Evolutionary conservation across 2,797 vertebrate genomes (phyloP).

Genomic region (Microhierax caerulescens): DNA sequence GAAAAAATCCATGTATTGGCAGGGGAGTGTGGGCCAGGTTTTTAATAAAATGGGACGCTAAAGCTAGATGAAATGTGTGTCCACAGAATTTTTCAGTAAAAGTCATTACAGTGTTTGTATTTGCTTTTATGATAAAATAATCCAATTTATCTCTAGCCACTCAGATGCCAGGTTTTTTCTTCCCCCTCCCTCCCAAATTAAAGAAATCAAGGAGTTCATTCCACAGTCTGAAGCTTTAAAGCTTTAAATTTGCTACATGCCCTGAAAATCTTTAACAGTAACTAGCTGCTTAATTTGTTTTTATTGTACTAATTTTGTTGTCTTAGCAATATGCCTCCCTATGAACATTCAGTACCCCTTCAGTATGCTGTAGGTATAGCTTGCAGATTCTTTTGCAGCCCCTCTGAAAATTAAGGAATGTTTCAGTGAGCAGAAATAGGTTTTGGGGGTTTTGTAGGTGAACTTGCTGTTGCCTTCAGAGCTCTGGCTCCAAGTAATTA

Average conservation of each 20-base stretch:
- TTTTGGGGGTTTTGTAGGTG: neutral
- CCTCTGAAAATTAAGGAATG: neutral
- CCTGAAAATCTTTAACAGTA: neutral
- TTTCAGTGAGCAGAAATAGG: neutral
- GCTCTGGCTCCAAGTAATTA: neutral
- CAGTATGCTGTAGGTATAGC: neutral
- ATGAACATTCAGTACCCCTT: neutral
- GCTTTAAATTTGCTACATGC: neutral
- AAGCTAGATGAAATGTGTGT: neutral
- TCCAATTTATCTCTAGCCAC: neutral
- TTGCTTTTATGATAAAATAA: neutral
- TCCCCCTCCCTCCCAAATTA: accelerated
- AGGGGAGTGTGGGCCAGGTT: neutral
- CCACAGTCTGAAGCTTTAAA: neutral
- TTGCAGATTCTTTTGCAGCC: neutral
- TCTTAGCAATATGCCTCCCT: neutral
- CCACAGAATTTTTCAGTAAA: neutral
- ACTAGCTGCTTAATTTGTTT: neutral
- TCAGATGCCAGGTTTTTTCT: neutral
- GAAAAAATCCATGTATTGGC: neutral
- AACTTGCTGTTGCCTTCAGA: neutral
- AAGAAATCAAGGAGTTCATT: neutral
- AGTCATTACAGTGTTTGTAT: neutral
- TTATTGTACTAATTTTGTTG: neutral
- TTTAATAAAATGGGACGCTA: neutral